Evolutionary conservation across 2,888 invertebrate species (phyloP).

Genomic region (Cerceris rybyensis): DNA sequence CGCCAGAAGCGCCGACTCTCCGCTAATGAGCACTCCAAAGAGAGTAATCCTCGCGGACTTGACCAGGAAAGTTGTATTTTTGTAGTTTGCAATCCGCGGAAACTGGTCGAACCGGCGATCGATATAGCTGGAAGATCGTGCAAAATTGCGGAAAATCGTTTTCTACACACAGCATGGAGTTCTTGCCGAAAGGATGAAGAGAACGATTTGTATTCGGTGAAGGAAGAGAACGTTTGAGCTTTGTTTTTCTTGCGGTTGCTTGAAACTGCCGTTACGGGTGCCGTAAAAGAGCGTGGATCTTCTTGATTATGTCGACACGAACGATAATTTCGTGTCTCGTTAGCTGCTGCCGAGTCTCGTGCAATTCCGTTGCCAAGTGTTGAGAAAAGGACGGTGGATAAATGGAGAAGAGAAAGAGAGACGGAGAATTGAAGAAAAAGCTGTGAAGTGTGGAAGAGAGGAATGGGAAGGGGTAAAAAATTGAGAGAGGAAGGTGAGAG

Average conservation of each 20-base stretch:
- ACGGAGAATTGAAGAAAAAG: neutral
- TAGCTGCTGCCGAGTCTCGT: slow-evolving; percentile 24
- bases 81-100: neutral
- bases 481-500: no score
- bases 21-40: slow-evolving; percentile 55
- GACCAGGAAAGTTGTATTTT: neutral
- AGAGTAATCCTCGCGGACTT: slow-evolving; percentile 25
- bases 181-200: neutral
- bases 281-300: slow-evolving; percentile 7
- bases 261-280: neutral
- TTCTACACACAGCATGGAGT: neutral
- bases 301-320: slow-evolving; percentile 45
- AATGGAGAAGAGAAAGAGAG: neutral
- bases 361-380: neutral
- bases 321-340: slow-evolving; percentile 43
- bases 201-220: neutral
- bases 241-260: neutral
- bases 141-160: neutral
- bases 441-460: neutral
- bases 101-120: slow-evolving; percentile 1
- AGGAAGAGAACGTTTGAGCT: neutral
- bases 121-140: neutral
- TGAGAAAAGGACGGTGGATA: slow-evolving; percentile 1
- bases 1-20: slow-evolving; percentile 28
- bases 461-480: no score